A percentile compares a stretch with the other conserved stretches of the same genome.
Evolutionary conservation across 1,140 invertebrate species (phyloP).

Genomic region (Bombus confusus): DNA sequence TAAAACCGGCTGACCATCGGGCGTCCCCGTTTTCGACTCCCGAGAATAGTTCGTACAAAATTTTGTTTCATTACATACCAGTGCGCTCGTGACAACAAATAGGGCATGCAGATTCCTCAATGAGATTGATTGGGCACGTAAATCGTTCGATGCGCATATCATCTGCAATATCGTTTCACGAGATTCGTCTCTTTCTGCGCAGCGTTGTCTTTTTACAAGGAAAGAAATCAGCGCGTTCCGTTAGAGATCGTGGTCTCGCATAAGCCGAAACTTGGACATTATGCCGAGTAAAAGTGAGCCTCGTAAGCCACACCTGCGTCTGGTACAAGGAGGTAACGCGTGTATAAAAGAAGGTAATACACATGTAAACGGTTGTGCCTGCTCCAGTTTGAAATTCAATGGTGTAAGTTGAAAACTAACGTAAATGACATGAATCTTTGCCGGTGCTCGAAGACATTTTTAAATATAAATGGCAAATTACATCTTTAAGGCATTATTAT

Average conservation of each 20-base stretch:
- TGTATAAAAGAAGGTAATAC: slow-evolving; percentile 71
- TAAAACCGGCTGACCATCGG: slow-evolving; percentile 58
- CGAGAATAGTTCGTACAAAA: slow-evolving; percentile 46
- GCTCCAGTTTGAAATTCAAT: slow-evolving; percentile 32
- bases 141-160: not conserved
- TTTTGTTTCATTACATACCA: slow-evolving; percentile 53
- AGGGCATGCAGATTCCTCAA: slow-evolving; percentile 24
- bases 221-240: slow-evolving; percentile 44
- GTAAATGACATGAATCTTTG: slow-evolving; percentile 37
- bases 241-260: slow-evolving; percentile 29
- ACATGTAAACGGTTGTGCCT: slow-evolving; percentile 61
- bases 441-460: not conserved
- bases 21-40: slow-evolving; percentile 44
- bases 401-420: slow-evolving; percentile 46
- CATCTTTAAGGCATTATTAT: not conserved
- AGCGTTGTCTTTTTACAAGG: not conserved
- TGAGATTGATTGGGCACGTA: not conserved
- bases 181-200: not conserved
- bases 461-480: not conserved
- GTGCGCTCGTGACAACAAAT: not conserved
- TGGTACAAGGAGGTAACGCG: slow-evolving; percentile 63
- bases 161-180: not conserved
- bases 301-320: slow-evolving; percentile 64
- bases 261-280: slow-evolving; percentile 40
- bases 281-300: slow-evolving; percentile 34